Base-by-base conservation (phyloP, 2,888 invertebrate species). In the Pollenia amentaria region DNA sequence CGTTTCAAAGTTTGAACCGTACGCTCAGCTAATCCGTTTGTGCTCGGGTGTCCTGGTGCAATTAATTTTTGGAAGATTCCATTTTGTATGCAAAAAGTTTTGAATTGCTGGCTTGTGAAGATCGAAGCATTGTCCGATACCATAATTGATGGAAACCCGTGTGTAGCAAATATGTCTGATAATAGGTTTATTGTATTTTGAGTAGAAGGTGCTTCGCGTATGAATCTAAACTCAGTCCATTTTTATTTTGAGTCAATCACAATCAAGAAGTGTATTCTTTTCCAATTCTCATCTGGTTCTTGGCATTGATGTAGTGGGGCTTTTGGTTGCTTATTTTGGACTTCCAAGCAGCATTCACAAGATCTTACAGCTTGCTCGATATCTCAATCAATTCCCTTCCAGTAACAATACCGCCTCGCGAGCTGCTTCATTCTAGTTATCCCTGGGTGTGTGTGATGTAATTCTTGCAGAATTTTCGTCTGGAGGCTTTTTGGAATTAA, bases 1-100 rank as follows among this genome's bases (percentile, higher is more conserved):
- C 53, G 70, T 21, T 78, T 84, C 38, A 84, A 40, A 11, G 70
- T 84, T 78, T 84, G 73, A 21, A 84, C 78, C 7, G 2, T 64
- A 9, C 62, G 62, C 11, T 64, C 62, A 16, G 62, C 62, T 16
- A 64, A 64, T 83, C 29, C 29, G 29, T 29, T 29, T 29, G 29
- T 29, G 29, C 29, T 29, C 4, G 29, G 29, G 6, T 29, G 69
- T 69, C 42, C 75, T 12, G 82, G 75, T 46, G 75, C 75, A 11
- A 65, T 76, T 40, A 82, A 44, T 67, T 73, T 72, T 29, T 83
- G 69, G 16, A 64, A 64, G 16, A 64, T 64, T 11, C 42, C 16
- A 62, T 62, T 62, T 42, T 62, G 14, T 6, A 2, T 16, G n/a
- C 62, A 62, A 42, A 42, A 16, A 11, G 42, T 11, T 64, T 42